Evolutionary conservation across 1,140 invertebrate species (phyloP), one percentile per base, ranked within the genome.

Genomic region (Saccostrea glomerata): DNA sequence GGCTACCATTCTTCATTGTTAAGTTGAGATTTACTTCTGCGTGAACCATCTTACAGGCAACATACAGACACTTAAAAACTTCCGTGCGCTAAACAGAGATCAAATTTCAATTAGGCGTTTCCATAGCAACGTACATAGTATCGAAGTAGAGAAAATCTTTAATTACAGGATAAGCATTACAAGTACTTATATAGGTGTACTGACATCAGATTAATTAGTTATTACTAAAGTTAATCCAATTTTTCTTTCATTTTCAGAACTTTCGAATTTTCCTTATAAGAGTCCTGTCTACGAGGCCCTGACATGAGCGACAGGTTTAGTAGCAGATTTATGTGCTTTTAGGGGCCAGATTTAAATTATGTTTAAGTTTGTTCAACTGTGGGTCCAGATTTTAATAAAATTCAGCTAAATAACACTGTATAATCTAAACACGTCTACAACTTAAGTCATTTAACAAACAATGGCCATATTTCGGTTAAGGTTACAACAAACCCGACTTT

Each of bases 151-250:
- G 11, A 17, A 63, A 20, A n/a, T 20, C 1, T 63, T 63, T 77
- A 77, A 77, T 77, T 77, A 77, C 11, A 9, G 30, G 5, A 30
- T 77, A 25, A 73, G 23, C 36, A 17, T 30, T 25, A 73, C 30
- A 30, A 77, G 17, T 77, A 77, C 30, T 23, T 25, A 23, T 73
- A 36, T 77, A 15, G 23, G 25, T 77, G 13, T 47, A 47, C 47
- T 77, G 70, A 36, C 70, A 30, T 36, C 25, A 40, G 25, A 77
- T 77, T 77, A 77, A 77, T 77, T 77, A 63, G 17, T 17, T 63
- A 47, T 20, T 7, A 63, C n/a, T n/a, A 17, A 20, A 63, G 17
- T 63, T 63, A 20, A 63, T 20, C 6, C 5, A 63, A 3, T 0
- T 63, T 63, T 63, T 63, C 17, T 63, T 20, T 6, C 17, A 63